A percentile compares a stretch with the other conserved stretches of the same genome.
These are phyloP conservation scores for Centrocercus urophasianus DNA, from an alignment of 2,113 vertebrate genomes.

Conservation along the genomic window DNA sequence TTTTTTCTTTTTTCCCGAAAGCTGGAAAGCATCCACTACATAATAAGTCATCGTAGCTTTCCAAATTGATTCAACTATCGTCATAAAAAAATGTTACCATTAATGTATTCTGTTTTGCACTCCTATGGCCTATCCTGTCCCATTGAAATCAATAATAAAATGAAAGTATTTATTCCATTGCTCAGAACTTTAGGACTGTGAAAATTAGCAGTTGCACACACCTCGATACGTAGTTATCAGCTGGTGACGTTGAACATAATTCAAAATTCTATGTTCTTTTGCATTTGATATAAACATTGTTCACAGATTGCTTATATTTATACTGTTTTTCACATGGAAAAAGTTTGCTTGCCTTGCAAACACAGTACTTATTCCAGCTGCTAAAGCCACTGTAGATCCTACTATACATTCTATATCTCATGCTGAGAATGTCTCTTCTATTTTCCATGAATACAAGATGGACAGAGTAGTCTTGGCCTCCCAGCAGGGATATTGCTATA, in stretches of 20 bases:
- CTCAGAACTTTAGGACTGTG: slow-evolving; percentile 39
- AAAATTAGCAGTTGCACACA: slow-evolving; percentile 8
- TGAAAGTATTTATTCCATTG: slow-evolving; percentile 30
- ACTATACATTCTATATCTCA: neutral
- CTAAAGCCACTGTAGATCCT: neutral
- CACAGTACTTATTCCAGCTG: neutral
- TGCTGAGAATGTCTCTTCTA: neutral
- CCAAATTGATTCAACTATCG: slow-evolving; percentile 41
- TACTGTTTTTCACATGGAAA: neutral
- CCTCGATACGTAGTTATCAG: neutral
- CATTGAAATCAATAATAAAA: slow-evolving; percentile 53
- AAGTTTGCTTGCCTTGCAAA: neutral
- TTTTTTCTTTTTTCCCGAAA: neutral
- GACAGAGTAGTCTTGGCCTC: neutral
- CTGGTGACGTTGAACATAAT: neutral
- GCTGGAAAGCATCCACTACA: slow-evolving; percentile 26
- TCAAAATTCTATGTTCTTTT: neutral
- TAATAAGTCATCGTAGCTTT: slow-evolving; percentile 41
- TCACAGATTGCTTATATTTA: neutral
- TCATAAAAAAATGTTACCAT: slow-evolving; percentile 33
- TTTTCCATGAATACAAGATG: neutral
- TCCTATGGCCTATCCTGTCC: neutral
- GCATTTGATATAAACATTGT: neutral
- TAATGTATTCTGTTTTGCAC: neutral
- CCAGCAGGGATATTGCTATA: neutral